Evolutionary conservation across 2,888 invertebrate species (phyloP).

Genomic region (Coremacera marginata): DNA sequence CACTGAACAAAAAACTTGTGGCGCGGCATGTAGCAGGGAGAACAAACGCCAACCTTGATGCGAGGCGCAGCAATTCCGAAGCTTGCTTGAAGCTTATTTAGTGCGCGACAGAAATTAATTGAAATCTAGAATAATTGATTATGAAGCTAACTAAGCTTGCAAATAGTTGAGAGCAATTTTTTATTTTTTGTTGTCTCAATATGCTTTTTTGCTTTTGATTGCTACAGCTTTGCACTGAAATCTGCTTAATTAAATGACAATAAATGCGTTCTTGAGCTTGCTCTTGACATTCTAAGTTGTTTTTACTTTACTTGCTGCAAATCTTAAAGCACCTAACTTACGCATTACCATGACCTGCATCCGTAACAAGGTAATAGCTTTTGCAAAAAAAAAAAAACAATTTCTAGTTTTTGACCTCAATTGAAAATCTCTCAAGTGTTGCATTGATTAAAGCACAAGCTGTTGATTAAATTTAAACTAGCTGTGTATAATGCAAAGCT

Average conservation of each 20-base stretch:
- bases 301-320: background rate
- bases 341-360: constrained; percentile 19
- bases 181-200: background rate
- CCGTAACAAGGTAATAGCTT: background rate
- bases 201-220: background rate
- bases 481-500: too few relatives aligned
- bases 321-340: background rate
- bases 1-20: background rate
- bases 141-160: background rate
- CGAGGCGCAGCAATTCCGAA: too few relatives aligned
- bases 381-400: too few relatives aligned
- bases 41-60: too few relatives aligned
- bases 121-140: constrained; percentile 22
- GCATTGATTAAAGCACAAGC: too few relatives aligned
- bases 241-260: constrained; percentile 8
- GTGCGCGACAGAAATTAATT: background rate
- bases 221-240: background rate
- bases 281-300: constrained; percentile 16
- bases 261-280: constrained; percentile 12
- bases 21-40: background rate
- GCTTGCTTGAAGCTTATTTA: background rate
- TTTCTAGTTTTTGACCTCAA: too few relatives aligned
- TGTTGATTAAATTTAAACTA: too few relatives aligned
- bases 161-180: too few relatives aligned
- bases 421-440: too few relatives aligned